Evolutionary conservation across 1,140 invertebrate genomes (phyloP), one percentile per base, ranked within the genome.

Genomic region (Procambarus virginalis): DNA sequence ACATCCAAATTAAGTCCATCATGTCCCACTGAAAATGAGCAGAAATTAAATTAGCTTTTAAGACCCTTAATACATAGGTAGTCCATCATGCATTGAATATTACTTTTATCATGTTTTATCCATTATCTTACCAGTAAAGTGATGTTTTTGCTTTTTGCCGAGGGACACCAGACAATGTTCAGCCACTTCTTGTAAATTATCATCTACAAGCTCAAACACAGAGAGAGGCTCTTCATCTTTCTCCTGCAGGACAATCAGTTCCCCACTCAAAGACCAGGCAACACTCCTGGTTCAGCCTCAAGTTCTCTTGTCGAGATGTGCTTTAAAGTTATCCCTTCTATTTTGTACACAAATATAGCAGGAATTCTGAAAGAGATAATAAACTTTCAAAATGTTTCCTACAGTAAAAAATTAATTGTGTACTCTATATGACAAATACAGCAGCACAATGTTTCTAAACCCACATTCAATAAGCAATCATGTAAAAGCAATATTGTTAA

Each of bases 311-410:
- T 34, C 20, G 60, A 68, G 9, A 83, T 68, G 17, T 68, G 45
- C 9, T 45, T 34, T 2, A 83, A 5, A 34, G 68, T 45, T 48
- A 9, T 9, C 2, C 22, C 80, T 17, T 83, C 60, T 83, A 83
- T 70, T 48, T 68, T 68, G 14, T 68, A 83, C 80, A 83, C 20
- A 48, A 83, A 46, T 46, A 83, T 8, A 17, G 60, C 80, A 20
- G 80, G 80, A 17, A 83, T 46, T 83, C 80, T 83, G 80, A 68
- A 70, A 83, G 10, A 70, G 5, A 45, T 12, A 14, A 46, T 55
- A 46, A 82, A 80, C n/a, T 64, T 64, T 64, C 12, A 55, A 64
- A 64, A 64, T 64, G 60, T 64, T 20, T 64, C 3, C 3, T 64
- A 17, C 4, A 6, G 60, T 64, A 6, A 64, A 64, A 64, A 20